phyloP scores from a whole-genome alignment of 2,113 vertebrate species.

The Cinclus cinclus region DNA sequence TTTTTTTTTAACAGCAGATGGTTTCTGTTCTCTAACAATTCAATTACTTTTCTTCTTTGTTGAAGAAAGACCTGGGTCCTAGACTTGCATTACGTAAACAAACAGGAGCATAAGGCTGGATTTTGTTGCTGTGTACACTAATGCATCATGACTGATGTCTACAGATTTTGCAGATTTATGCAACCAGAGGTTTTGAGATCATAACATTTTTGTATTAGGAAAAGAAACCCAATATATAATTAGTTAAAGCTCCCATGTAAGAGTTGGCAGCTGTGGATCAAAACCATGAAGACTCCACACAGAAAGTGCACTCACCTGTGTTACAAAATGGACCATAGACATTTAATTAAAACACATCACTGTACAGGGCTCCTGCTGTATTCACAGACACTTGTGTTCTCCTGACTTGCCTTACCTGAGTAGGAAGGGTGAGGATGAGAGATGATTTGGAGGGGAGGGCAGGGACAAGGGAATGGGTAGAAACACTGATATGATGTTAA shows the following conservation, averaged over 20 bases:
- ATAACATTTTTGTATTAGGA: background rate
- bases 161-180: background rate
- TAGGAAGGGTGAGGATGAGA: conserved; percentile 22
- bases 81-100: background rate
- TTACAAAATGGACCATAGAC: background rate
- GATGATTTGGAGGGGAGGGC: conserved; percentile 30
- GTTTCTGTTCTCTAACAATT: background rate
- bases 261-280: background rate
- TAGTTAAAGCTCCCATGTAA: background rate
- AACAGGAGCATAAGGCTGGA: background rate
- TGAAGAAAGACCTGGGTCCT: background rate
- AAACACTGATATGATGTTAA: conserved; percentile 48
- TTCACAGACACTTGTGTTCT: background rate
- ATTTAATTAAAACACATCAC: conserved; percentile 29
- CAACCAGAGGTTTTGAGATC: background rate
- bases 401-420: conserved; percentile 45
- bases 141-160: background rate
- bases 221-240: background rate
- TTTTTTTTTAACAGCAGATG: background rate
- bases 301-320: conserved; percentile 61
- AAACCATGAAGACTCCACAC: background rate
- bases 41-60: background rate
- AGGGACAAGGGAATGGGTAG: conserved; percentile 13
- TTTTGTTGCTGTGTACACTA: background rate
- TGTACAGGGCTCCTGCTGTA: background rate